These are phyloP conservation scores for Rhinogobius similis DNA, from an alignment of 2,113 vertebrate genomes.

Conservation along the genomic window DNA sequence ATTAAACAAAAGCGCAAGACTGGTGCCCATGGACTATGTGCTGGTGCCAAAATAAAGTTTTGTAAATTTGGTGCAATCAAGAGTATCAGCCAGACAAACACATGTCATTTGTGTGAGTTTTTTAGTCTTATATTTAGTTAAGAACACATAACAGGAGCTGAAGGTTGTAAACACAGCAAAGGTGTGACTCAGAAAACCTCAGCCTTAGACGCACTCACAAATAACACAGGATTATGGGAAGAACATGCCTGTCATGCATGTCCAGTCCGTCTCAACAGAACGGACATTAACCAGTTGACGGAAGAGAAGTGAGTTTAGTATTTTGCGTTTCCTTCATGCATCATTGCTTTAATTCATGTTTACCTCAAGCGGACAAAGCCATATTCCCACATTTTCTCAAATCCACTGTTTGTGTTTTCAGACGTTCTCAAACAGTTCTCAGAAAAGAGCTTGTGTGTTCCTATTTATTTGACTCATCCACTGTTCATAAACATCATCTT, in stretches of 20 bases:
- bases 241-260: conserved; percentile 2
- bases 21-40: too few species aligned
- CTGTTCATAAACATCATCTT: neutral
- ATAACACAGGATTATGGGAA: conserved; percentile 8
- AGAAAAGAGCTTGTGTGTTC: neutral
- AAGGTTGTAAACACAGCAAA: neutral
- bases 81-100: too few species aligned
- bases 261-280: neutral
- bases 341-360: neutral
- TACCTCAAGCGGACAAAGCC: neutral
- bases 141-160: neutral
- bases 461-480: neutral
- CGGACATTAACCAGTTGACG: neutral
- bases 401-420: conserved; percentile 12
- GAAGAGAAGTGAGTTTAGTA: neutral
- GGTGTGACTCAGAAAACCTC: neutral
- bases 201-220: neutral
- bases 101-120: too few species aligned
- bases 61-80: too few species aligned
- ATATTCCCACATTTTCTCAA: neutral
- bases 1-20: too few species aligned
- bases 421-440: neutral
- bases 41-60: too few species aligned
- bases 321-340: neutral
- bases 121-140: too few species aligned